phyloP scores from a whole-genome alignment of 1,140 invertebrate species.

The Araneus ventricosus region DNA sequence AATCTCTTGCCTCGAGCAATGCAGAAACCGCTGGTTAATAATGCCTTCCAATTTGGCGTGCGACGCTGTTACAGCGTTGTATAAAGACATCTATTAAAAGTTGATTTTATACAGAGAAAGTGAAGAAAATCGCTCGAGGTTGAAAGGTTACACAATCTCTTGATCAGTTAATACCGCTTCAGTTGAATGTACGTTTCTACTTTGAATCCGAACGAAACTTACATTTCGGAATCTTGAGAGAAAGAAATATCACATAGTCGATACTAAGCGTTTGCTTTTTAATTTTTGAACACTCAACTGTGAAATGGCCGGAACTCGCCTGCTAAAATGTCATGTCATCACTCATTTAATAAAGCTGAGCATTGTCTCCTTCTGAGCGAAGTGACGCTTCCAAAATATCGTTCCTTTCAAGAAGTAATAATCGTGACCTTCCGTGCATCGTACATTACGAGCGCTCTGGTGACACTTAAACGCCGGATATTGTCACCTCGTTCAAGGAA shows the following conservation, averaged over 20 bases:
- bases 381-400: constrained; percentile 33
- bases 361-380: constrained; percentile 27
- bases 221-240: too few relatives aligned
- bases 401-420: constrained; percentile 12
- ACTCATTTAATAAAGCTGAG: constrained; percentile 29
- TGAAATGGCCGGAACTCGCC: not conserved
- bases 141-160: too few relatives aligned
- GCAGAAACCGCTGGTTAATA: too few relatives aligned
- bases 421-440: constrained; percentile 35
- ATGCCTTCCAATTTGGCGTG: too few relatives aligned
- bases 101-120: too few relatives aligned
- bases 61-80: too few relatives aligned
- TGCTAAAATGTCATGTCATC: not conserved
- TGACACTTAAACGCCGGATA: constrained; percentile 28
- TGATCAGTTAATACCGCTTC: too few relatives aligned
- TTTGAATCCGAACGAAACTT: too few relatives aligned
- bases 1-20: too few relatives aligned
- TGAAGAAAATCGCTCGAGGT: too few relatives aligned
- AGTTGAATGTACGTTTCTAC: too few relatives aligned
- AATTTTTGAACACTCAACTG: not conserved
- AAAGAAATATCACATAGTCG: not conserved
- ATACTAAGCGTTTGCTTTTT: not conserved
- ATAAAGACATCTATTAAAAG: too few relatives aligned
- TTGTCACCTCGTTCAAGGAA: constrained; percentile 58
- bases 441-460: constrained; percentile 12